phyloP scores from a whole-genome alignment of 2,113 vertebrate genomes.

The Pomatorhinus ruficollis region DNA sequence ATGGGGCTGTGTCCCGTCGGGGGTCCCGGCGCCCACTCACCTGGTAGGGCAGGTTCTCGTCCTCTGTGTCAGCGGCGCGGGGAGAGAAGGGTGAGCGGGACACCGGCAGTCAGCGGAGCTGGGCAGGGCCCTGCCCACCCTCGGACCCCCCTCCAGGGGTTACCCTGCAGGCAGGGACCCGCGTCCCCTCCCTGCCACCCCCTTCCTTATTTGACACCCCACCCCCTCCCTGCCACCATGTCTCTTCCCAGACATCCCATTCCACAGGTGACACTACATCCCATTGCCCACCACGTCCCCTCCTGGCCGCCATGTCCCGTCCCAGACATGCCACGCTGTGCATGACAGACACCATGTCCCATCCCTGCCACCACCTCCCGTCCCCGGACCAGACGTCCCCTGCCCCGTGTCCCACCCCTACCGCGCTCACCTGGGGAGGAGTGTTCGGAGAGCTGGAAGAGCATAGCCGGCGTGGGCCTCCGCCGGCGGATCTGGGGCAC shows the following conservation, averaged over 20 bases:
- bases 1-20: background rate
- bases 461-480: conserved; percentile 47
- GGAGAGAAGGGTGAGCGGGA: background rate
- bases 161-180: background rate
- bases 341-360: background rate
- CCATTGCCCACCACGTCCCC: accelerated
- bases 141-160: background rate
- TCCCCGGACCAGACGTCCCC: background rate
- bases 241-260: background rate
- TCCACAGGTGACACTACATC: background rate
- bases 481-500: conserved; percentile 43
- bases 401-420: background rate
- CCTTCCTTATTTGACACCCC: background rate
- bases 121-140: background rate
- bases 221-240: accelerated
- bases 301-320: background rate
- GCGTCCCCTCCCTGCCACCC: accelerated
- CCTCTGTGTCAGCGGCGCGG: conserved; percentile 52
- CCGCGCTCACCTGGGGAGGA: conserved; percentile 21
- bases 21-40: conserved; percentile 36
- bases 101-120: accelerated
- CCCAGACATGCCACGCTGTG: background rate
- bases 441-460: conserved; percentile 43
- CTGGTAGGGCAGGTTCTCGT: conserved; percentile 77
- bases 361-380: background rate